Evolutionary conservation across 2,888 invertebrate genomes (phyloP).

Genomic region (Lamproptera curius): DNA sequence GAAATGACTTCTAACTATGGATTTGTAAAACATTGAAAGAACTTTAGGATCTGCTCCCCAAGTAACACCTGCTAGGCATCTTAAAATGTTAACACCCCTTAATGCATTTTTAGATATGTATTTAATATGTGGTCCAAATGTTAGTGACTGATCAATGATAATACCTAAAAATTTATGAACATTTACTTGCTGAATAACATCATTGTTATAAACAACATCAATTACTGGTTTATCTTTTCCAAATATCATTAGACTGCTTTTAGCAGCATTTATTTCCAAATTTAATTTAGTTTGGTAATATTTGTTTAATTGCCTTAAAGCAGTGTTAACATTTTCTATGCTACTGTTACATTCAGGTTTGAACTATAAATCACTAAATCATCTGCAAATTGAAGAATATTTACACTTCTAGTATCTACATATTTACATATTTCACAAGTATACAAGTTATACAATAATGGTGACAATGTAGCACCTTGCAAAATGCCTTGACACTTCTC

Average conservation of each 20-base stretch:
- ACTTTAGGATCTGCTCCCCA: constrained; percentile 20
- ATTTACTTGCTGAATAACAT: not conserved
- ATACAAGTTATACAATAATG: too few relatives aligned
- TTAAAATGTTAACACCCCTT: constrained; percentile 19
- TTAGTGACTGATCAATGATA: not conserved
- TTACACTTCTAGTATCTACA: too few relatives aligned
- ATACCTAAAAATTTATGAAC: not conserved
- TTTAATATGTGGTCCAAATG: constrained; percentile 16
- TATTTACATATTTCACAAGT: too few relatives aligned
- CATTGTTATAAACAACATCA: not conserved
- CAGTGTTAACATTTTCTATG: not conserved
- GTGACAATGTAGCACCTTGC: too few relatives aligned
- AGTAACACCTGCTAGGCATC: constrained; percentile 21
- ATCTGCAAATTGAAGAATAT: too few relatives aligned
- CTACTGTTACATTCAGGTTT: too few relatives aligned
- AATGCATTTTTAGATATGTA: constrained; percentile 18
- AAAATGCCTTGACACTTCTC: constrained; percentile 1
- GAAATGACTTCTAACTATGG: constrained; percentile 8
- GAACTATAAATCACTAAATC: too few relatives aligned
- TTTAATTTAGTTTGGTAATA: not conserved
- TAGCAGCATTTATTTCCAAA: not conserved
- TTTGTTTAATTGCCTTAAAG: not conserved
- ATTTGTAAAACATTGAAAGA: not conserved
- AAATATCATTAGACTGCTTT: not conserved
- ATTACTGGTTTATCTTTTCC: not conserved